Base-by-base conservation (phyloP, 2,888 invertebrate genomes). In the Hydrotaea diabolus region DNA sequence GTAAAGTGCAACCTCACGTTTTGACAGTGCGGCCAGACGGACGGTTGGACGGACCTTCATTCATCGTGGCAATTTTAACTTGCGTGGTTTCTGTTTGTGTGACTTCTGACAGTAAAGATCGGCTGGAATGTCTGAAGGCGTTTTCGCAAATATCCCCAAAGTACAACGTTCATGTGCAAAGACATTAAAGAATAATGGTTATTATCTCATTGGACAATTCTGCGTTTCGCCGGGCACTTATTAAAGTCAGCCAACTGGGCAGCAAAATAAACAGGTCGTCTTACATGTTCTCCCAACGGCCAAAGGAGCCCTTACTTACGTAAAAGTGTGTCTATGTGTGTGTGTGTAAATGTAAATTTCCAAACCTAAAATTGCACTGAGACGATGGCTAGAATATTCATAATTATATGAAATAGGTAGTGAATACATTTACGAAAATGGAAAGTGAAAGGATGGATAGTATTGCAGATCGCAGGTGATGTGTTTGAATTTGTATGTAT, bases 61-160 rank as follows among this genome's bases (percentile, higher is more conserved):
- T 4, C 46, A 49, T 49, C 46, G 23, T 49, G n/a, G 69, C 69
- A 19, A n/a, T 49, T 23, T 46, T 46, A 55, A 55, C 0, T 23
- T 55, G 55, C 3, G 11, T 0, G 43, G 69, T 43, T 17, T 2
- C 3, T 31, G 31, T 39, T 82, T 78, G 77, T 76, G n/a, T 81
- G 75, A 72, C 72, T 74, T 43, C 71, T 75, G 78, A 77, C 81
- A 83, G 77, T 77, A 73, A 74, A 84, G 81, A 81, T 82, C 43
- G 9, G 15, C 23, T 53, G 49, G 77, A 82, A 73, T 82, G 79
- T 71, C 86, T 83, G 72, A 80, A 85, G 86, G 86, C 86, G 86
- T 87, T 86, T 85, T 85, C 86, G 83, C 85, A 83, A 85, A 80
- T 87, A 83, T 83, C 80, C n/a, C 80, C 36, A 39, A 39, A 66